Evolutionary conservation across 2,888 invertebrate genomes (phyloP).

Genomic region (Lepetodrilus schrolli): DNA sequence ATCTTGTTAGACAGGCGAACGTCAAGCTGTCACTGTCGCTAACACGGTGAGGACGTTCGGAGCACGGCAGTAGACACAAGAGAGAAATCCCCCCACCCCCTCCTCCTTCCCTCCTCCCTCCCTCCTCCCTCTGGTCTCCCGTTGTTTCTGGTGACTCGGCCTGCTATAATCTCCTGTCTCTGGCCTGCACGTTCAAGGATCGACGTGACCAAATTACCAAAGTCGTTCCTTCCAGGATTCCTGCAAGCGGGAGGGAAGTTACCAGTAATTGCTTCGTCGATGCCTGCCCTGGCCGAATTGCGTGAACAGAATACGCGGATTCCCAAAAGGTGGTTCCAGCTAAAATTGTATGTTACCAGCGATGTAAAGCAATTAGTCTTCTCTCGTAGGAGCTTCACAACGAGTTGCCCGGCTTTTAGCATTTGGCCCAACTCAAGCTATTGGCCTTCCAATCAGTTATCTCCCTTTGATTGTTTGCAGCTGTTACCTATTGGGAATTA

Average conservation of each 20-base stretch:
- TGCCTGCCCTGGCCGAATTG: conserved; percentile 17
- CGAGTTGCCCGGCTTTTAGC: conserved; percentile 16
- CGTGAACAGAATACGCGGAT: conserved; percentile 28
- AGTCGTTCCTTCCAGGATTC: neutral
- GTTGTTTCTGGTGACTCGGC: neutral
- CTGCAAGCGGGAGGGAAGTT: conserved; percentile 13
- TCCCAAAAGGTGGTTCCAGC: conserved; percentile 28
- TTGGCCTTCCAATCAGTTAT: conserved; percentile 22
- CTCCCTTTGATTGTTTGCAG: conserved; percentile 24
- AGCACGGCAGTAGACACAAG: neutral
- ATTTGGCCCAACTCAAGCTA: conserved; percentile 6
- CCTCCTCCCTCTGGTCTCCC: neutral
- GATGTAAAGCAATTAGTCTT: conserved; percentile 34
- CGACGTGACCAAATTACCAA: conserved; percentile 26
- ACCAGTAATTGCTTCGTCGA: conserved; percentile 25
- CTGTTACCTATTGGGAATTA: neutral
- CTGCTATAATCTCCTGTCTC: conserved; percentile 2
- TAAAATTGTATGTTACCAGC: conserved; percentile 33
- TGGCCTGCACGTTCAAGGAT: neutral
- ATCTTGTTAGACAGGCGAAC: too few relatives aligned
- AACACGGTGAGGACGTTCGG: too few relatives aligned
- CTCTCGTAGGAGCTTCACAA: conserved; percentile 23
- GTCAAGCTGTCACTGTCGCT: too few relatives aligned
- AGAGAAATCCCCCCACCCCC: neutral
- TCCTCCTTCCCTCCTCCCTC: neutral